phyloP scores from a whole-genome alignment of 2,797 vertebrate genomes.

The Scolopax bukidnonensis region DNA sequence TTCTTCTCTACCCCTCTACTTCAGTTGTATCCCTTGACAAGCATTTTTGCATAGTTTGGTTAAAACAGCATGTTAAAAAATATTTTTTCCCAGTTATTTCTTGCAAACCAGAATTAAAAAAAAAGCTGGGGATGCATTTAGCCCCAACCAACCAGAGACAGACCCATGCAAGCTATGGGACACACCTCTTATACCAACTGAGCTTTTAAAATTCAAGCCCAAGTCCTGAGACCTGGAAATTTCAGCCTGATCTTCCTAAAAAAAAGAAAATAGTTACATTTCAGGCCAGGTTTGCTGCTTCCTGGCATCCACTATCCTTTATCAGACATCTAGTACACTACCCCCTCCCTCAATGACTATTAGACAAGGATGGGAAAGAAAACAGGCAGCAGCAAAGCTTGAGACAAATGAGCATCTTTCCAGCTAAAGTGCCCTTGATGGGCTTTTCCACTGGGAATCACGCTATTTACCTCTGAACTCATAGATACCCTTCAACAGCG shows the following conservation, averaged over 20 bases:
- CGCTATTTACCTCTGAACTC: not conserved
- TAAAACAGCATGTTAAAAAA: not conserved
- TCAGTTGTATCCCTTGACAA: not conserved
- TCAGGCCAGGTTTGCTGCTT: not conserved
- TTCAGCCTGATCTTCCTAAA: not conserved
- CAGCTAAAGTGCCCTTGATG: not conserved
- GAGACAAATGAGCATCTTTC: not conserved
- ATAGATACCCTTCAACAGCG: not conserved
- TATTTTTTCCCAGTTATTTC: not conserved
- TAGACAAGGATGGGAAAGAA: not conserved
- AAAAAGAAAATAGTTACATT: not conserved
- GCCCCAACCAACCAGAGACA: not conserved
- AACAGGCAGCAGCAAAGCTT: not conserved
- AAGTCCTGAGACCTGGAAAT: not conserved
- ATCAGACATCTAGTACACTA: not conserved
- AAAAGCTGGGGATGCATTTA: not conserved
- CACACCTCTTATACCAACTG: not conserved
- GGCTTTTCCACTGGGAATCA: not conserved
- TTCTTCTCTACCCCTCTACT: not conserved
- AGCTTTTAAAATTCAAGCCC: not conserved
- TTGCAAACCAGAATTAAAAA: not conserved
- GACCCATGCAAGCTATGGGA: not conserved
- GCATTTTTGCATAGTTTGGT: not conserved
- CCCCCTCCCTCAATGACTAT: not conserved
- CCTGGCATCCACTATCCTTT: not conserved